Evolutionary conservation across 1,140 invertebrate genomes (phyloP), one percentile per base, ranked within the genome.

Genomic region (Akabosia matsudoensis): DNA sequence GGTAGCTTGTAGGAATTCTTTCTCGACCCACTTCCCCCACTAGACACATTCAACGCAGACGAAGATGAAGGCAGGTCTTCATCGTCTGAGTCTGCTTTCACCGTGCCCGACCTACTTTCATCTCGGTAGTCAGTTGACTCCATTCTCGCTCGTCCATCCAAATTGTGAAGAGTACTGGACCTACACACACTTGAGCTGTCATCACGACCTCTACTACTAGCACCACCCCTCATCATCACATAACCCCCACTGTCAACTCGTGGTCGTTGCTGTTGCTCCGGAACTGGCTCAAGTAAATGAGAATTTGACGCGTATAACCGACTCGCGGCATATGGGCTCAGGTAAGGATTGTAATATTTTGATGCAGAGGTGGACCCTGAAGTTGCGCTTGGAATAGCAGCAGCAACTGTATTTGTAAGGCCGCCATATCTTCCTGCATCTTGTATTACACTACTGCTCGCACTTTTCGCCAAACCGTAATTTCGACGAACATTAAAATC

Each of bases 381-480:
- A 52, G 56, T 24, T 18, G 28, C 51, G 18, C 45, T 26, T 33
- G 70, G 26, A 14, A 24, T 33, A 1, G 33, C 37, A 72, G 70
- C 10, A 72, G 16, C 7, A 22, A 45, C 33, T 51, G 33, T 18
- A 24, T 18, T 45, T 7, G 37, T 45, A 2, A 45, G 70, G 24
- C 31, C 7, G 34, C 74, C 74, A 76, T 51, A 67, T 67, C 61
- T 67, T 33, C 79, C 79, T 24, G 74, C 37, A 51, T 80, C 79
- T 33, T 80, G 79, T 30, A 80, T 70, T 1, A 79, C 75, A 73
- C 76, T 76, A 56, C 80, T 81, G 56, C 80, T 81, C 4, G 78
- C 80, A 75, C 78, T 79, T 54, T 81, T 81, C 18, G 80, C 80
- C 37, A 81, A 70, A 31, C 78, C 80, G 51, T 75, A 79, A 52